These are phyloP conservation scores for Patiria miniata DNA, from an alignment of 35 echinoderm and acorn worm genomes.

Conservation along the genomic window DNA sequence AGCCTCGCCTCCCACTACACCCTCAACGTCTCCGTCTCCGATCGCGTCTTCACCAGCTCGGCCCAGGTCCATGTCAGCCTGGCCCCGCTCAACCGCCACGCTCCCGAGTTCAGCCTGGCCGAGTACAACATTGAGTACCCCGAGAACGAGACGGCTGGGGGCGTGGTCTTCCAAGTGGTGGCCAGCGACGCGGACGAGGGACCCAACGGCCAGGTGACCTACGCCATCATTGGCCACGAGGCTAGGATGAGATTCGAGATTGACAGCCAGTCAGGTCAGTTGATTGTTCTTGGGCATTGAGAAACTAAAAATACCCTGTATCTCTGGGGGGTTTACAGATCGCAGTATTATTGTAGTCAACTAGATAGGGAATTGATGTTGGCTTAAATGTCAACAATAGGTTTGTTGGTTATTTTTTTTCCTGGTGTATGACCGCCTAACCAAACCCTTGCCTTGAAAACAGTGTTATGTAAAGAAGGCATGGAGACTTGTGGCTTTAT, in stretches of 20 bases:
- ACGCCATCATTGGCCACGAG: constrained; percentile 79
- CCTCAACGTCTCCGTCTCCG: constrained; percentile 86
- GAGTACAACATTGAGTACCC: constrained; percentile 76
- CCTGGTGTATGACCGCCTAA: not conserved
- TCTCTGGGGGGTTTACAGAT: too few species aligned
- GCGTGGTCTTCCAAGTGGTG: constrained; percentile 62
- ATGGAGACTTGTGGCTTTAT: constrained; percentile 2
- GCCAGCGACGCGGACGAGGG: constrained; percentile 83
- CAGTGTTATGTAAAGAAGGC: not conserved
- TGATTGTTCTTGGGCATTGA: not conserved
- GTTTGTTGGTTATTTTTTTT: too few species aligned
- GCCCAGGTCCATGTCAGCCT: constrained; percentile 64
- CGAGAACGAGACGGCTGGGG: constrained; percentile 80
- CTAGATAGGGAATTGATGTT: too few species aligned
- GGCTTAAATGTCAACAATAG: too few species aligned
- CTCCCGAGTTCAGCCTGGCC: constrained; percentile 71
- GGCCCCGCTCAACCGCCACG: constrained; percentile 67
- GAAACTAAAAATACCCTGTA: too few species aligned
- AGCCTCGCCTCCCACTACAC: constrained; percentile 49
- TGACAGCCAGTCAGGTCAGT: constrained; percentile 71
- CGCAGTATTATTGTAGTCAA: too few species aligned
- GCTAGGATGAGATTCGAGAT: constrained; percentile 76
- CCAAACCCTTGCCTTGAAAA: constrained; percentile 16
- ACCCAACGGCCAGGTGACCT: constrained; percentile 62
- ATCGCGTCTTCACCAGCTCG: constrained; percentile 94